Base-by-base conservation (phyloP, 2,797 vertebrate genomes). In the Chrysocyon brachyurus region DNA sequence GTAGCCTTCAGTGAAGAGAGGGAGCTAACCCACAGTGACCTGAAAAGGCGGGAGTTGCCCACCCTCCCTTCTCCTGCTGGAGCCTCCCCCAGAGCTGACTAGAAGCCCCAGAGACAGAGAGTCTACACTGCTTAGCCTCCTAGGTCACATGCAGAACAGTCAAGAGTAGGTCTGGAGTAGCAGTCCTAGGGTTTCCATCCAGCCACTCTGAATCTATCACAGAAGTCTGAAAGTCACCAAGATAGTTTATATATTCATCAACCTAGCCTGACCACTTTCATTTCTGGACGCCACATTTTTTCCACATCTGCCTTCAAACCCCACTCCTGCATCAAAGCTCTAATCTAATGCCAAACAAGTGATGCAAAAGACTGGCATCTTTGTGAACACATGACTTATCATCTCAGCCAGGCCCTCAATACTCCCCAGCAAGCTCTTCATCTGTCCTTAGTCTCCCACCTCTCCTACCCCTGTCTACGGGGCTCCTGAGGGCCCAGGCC, bases 301-400 rank as follows among this genome's bases (percentile, higher is more conserved):
- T 12, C 73, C 83, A 96, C n/a, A 56, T 66, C 73, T 87, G 28
- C 19, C 73, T 15, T 91, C 40, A 40, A 92, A 92, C 91, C 54
- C 31, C n/a, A 61, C 28, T 40, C 56, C 61, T 85, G 57, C 70
- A 66, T 75, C 24, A 70, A 94, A 28, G 24, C 63, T 97, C 73
- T 93, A 79, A 83, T 66, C 19, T 40, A 83, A 89, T 14, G 49
- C 64, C 36, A 84, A 94, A 78, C 10, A 89, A 68, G 52, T 59
- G 49, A 59, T 22, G 28, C 21, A 84, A 85, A 66, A 72, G 49
- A 84, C 1, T 75, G 82, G 28, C 57, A 56, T n/a, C 52, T 66
- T 33, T 87, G 46, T 52, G 22, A 88, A 54, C 28, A 56, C 36
- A 22, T 3, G 26, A 26, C 15, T 86, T 79, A 46, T 15, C n/a